Conservation (phyloP, 2,797 vertebrate genomes). For the Neosilurus mollespiculum region DNA sequence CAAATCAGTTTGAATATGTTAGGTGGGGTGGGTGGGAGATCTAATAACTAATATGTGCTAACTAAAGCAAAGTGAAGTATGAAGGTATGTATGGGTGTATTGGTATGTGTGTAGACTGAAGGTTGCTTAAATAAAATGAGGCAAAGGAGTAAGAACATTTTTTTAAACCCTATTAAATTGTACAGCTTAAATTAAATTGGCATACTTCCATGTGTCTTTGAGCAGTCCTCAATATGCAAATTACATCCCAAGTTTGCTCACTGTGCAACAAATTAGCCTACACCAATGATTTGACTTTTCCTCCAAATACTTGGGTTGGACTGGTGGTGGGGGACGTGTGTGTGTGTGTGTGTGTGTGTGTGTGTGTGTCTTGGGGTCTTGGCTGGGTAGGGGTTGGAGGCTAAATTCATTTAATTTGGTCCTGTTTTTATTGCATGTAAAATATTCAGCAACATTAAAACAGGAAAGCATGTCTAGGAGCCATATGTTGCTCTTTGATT, state of each 20-base stretch:
- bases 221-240: not conserved
- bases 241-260: not conserved
- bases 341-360: no score
- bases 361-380: no score
- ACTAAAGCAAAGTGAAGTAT: slow-evolving; percentile 29
- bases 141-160: slow-evolving; percentile 62
- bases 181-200: slow-evolving; percentile 59
- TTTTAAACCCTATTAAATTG: slow-evolving; percentile 45
- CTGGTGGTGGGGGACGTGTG: no score
- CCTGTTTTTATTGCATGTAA: slow-evolving; percentile 9
- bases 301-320: not conserved
- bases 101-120: slow-evolving; percentile 6
- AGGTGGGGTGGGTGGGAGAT: not conserved
- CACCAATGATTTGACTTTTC: slow-evolving; percentile 11
- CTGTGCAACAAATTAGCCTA: slow-evolving; percentile 5
- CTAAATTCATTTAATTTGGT: slow-evolving; percentile 6
- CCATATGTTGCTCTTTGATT: not conserved
- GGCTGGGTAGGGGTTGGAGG: no score
- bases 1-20: not conserved
- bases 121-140: slow-evolving; percentile 56
- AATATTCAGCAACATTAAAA: not conserved
- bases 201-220: slow-evolving; percentile 43
- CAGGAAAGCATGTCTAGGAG: not conserved
- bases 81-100: not conserved
- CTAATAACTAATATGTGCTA: slow-evolving; percentile 43